Evolutionary conservation across 2,888 invertebrate species (phyloP).

Genomic region (Argynnis bischoffii): DNA sequence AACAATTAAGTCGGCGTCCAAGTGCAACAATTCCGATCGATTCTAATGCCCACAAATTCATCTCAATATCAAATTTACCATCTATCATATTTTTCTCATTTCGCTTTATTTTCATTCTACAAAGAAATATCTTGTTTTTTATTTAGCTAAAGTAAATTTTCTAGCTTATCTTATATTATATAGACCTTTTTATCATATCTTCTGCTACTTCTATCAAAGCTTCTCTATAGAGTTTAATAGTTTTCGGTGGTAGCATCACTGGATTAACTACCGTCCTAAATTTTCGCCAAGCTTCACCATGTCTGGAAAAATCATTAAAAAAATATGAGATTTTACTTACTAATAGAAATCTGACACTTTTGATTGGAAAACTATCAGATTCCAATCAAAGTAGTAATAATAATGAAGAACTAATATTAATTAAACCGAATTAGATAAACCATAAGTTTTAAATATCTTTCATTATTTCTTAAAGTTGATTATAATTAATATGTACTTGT

Average conservation of each 20-base stretch:
- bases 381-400: too few relatives aligned
- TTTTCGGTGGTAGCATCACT: slow-evolving; percentile 88
- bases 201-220: slow-evolving; percentile 85
- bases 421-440: too few relatives aligned
- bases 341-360: too few relatives aligned
- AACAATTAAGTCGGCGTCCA: slow-evolving; percentile 64
- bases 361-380: too few relatives aligned
- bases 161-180: not conserved
- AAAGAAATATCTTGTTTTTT: slow-evolving; percentile 39
- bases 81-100: slow-evolving; percentile 79
- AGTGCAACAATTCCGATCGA: slow-evolving; percentile 70
- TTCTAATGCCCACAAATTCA: slow-evolving; percentile 85
- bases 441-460: too few relatives aligned
- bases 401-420: too few relatives aligned
- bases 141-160: too few relatives aligned
- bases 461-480: not conserved
- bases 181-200: slow-evolving; percentile 71
- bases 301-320: slow-evolving; percentile 69
- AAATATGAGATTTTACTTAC: too few relatives aligned
- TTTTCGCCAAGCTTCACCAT: slow-evolving; percentile 89
- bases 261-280: slow-evolving; percentile 89
- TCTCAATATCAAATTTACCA: slow-evolving; percentile 77
- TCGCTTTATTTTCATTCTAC: slow-evolving; percentile 77
- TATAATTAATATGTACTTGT: not conserved
- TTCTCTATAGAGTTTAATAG: slow-evolving; percentile 85